A percentile compares a stretch with the other conserved stretches of the same genome.
Conservation (phyloP, 2,888 invertebrate species). For the Tenthredo amoena region DNA sequence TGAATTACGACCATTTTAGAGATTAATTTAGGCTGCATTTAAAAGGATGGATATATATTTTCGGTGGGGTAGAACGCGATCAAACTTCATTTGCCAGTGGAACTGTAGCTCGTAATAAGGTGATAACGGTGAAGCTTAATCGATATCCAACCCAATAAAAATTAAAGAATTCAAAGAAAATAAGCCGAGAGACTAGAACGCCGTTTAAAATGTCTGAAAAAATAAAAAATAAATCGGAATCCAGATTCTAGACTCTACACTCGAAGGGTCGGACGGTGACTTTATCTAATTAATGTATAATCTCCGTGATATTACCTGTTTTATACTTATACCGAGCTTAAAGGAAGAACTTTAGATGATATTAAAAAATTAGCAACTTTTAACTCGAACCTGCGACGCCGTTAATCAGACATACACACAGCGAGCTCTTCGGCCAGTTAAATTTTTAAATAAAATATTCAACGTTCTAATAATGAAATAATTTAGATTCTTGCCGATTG, state of each 20-base stretch:
- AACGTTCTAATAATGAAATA: neutral
- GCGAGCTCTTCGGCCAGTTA: neutral
- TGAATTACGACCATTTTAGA: conserved; percentile 43
- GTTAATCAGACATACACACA: conserved; percentile 9
- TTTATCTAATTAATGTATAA: conserved; percentile 22
- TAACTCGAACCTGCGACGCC: neutral
- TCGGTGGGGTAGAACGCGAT: neutral
- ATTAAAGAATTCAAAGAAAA: neutral
- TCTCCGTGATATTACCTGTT: conserved; percentile 12
- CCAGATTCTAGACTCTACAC: neutral
- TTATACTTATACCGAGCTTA: conserved; percentile 16
- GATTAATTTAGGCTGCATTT: conserved; percentile 39
- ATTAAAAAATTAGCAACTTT: conserved; percentile 40
- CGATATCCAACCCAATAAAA: conserved; percentile 10
- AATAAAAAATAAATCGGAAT: neutral
- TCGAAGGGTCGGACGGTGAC: conserved; percentile 14
- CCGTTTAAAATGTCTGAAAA: neutral
- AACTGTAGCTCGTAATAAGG: conserved; percentile 26
- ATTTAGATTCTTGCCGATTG: neutral
- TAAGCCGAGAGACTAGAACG: neutral
- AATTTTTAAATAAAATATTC: neutral
- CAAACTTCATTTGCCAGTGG: conserved; percentile 24
- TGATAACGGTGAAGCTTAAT: conserved; percentile 31
- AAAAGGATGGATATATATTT: conserved; percentile 41
- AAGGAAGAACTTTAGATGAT: conserved; percentile 30